phyloP scores from a whole-genome alignment of 2,888 invertebrate genomes.

The Glaucopsyche alexis region DNA sequence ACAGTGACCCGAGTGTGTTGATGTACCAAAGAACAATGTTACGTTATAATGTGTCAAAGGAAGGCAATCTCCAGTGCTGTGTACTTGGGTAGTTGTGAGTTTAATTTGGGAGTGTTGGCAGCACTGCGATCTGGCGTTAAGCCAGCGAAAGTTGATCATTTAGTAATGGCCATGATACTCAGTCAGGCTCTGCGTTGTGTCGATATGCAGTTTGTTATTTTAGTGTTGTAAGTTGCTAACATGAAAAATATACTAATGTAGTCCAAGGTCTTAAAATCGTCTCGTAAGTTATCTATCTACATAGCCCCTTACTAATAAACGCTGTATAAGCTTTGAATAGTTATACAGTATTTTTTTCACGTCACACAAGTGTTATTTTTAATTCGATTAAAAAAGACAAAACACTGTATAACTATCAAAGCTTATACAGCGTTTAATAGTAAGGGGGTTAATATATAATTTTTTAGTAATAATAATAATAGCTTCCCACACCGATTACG shows the following conservation, averaged over 20 bases:
- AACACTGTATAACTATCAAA: too few relatives aligned
- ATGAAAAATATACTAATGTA: not conserved
- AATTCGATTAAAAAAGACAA: too few relatives aligned
- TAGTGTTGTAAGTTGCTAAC: not conserved
- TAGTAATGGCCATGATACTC: conserved; percentile 22
- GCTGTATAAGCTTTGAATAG: too few relatives aligned
- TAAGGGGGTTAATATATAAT: too few relatives aligned
- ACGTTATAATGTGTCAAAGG: conserved; percentile 12
- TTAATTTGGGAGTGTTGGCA: conserved; percentile 29
- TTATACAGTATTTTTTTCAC: too few relatives aligned
- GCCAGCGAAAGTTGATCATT: conserved; percentile 27
- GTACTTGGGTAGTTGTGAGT: conserved; percentile 22
- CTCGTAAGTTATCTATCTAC: not conserved
- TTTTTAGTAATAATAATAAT: too few relatives aligned
- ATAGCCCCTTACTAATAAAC: too few relatives aligned
- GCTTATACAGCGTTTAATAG: too few relatives aligned
- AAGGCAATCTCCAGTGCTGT: not conserved
- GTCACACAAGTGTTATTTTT: too few relatives aligned
- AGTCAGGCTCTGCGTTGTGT: not conserved
- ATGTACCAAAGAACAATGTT: not conserved
- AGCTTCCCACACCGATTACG: too few relatives aligned
- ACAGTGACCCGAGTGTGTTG: not conserved
- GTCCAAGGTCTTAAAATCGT: not conserved
- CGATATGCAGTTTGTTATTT: conserved; percentile 5
- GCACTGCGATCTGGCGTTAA: conserved; percentile 11